Percentiles rank a stretch among this genome's conserved stretches.
phyloP scores from a whole-genome alignment of 2,113 vertebrate species.

The Callithrix jacchus region DNA sequence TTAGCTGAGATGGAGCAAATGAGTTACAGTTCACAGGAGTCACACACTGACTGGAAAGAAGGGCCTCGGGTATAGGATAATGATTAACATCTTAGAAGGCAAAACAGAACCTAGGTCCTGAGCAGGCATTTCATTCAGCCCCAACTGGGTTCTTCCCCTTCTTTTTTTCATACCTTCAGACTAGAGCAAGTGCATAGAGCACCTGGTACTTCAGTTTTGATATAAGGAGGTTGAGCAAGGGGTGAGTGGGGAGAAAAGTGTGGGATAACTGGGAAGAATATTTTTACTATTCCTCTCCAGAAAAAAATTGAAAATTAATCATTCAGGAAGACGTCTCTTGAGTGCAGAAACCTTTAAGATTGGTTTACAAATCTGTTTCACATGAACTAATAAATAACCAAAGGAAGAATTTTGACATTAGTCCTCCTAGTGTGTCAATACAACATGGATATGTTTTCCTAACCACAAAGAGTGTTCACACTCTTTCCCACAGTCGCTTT shows the following conservation, averaged over 20 bases:
- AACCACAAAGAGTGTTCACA: conserved; percentile 51
- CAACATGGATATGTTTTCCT: conserved; percentile 37
- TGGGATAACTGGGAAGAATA: neutral
- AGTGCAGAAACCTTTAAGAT: neutral
- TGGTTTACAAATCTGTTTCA: conserved; percentile 28
- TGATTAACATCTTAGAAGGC: neutral
- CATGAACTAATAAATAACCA: neutral
- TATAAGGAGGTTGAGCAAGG: neutral
- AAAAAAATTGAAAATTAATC: neutral
- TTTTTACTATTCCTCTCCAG: neutral
- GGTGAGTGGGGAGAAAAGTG: accelerated
- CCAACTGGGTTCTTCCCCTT: neutral
- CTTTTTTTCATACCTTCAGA: neutral
- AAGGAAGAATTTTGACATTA: conserved; percentile 31
- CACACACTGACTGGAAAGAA: neutral
- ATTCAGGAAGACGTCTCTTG: conserved; percentile 4
- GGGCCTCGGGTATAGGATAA: neutral
- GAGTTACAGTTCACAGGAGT: neutral
- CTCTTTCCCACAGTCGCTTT: conserved; percentile 72
- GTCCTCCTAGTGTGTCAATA: conserved; percentile 31
- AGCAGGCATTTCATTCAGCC: neutral
- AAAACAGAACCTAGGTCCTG: neutral
- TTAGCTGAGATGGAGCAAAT: neutral
- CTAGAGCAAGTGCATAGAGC: neutral
- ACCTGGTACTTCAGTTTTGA: neutral